Conservation (phyloP, 1,140 invertebrate species). For the Apolygus lucorum region DNA sequence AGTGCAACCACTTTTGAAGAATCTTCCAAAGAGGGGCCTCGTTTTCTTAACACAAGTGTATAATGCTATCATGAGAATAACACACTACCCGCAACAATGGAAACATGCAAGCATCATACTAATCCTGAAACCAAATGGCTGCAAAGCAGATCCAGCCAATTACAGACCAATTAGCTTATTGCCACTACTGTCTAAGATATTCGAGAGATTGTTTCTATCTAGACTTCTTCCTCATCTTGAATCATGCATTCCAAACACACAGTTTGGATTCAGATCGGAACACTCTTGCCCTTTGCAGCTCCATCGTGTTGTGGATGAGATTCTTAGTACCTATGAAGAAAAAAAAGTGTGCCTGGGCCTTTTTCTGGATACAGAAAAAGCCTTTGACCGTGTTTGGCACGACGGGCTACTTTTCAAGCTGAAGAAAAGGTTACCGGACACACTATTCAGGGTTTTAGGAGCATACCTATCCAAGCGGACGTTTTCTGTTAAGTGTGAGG, state of each 20-base stretch:
- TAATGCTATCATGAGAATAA: background rate
- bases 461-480: too few species aligned
- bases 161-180: too few species aligned
- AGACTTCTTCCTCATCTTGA: background rate
- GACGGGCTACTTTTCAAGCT: background rate
- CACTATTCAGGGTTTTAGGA: too few species aligned
- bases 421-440: too few species aligned
- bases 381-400: background rate
- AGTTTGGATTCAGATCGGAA: background rate
- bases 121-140: background rate
- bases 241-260: background rate
- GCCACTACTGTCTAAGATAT: too few species aligned
- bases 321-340: background rate
- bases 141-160: background rate
- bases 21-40: background rate
- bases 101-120: background rate
- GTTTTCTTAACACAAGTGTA: background rate
- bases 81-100: background rate
- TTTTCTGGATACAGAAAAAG: background rate
- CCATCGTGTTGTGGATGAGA: background rate
- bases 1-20: background rate
- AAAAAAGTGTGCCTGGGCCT: background rate
- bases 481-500: too few species aligned
- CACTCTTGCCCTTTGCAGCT: background rate
- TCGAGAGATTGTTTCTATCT: background rate